Evolutionary conservation across 1,140 invertebrate species (phyloP).

Genomic region (Ooceraea biroi): DNA sequence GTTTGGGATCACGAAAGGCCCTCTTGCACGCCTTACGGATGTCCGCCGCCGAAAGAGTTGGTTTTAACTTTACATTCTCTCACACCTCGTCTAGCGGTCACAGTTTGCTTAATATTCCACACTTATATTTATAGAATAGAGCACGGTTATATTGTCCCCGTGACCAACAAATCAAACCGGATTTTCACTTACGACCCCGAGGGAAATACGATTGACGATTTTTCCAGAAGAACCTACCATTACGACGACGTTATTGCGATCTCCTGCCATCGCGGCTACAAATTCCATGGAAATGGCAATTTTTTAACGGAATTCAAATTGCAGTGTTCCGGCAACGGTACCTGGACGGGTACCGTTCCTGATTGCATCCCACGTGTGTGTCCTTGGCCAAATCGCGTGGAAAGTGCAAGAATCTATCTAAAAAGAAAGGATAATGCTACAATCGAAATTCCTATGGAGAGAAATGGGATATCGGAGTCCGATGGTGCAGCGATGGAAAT

Average conservation of each 20-base stretch:
- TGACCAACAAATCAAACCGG: conserved; percentile 30
- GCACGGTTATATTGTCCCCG: conserved; percentile 60
- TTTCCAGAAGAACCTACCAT: conserved; percentile 57
- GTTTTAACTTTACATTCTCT: conserved; percentile 21
- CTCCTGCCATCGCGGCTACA: conserved; percentile 74
- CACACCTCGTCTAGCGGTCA: background rate
- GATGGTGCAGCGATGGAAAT: background rate
- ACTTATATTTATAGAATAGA: conserved; percentile 60
- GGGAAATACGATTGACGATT: conserved; percentile 26
- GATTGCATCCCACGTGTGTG: conserved; percentile 74
- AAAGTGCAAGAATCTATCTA: conserved; percentile 70
- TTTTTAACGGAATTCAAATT: conserved; percentile 72
- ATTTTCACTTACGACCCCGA: background rate
- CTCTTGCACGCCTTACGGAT: conserved; percentile 77
- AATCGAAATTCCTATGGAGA: conserved; percentile 25
- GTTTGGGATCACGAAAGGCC: conserved; percentile 83
- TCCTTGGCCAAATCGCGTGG: conserved; percentile 59
- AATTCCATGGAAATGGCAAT: conserved; percentile 72
- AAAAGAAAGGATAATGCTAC: conserved; percentile 34
- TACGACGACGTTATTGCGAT: conserved; percentile 73
- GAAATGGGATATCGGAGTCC: background rate
- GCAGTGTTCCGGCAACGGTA: conserved; percentile 81
- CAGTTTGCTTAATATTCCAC: conserved; percentile 7
- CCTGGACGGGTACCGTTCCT: conserved; percentile 78
- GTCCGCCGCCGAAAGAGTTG: conserved; percentile 74